These are phyloP conservation scores for Paratilapia polleni DNA, from an alignment of 2,113 vertebrate genomes.

Conservation along the genomic window DNA sequence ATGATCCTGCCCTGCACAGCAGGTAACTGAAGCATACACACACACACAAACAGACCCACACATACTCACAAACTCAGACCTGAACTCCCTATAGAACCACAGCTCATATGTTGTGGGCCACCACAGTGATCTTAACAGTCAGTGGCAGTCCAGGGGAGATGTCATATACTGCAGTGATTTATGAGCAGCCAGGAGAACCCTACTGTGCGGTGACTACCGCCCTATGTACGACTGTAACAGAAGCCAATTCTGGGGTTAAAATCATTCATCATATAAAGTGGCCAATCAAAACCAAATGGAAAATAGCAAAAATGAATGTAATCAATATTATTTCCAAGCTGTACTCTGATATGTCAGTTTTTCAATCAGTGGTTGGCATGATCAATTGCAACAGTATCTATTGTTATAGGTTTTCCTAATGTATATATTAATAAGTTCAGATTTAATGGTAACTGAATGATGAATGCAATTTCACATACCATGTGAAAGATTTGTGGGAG, in stretches of 20 bases:
- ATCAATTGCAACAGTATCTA: not conserved
- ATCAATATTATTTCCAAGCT: not conserved
- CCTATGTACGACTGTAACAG: conserved; percentile 12
- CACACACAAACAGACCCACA: not conserved
- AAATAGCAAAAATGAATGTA: conserved; percentile 1
- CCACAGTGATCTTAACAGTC: conserved; percentile 41
- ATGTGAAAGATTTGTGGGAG: not conserved
- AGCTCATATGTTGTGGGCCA: conserved; percentile 21
- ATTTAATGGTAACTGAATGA: not conserved
- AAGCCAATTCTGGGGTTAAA: conserved; percentile 40
- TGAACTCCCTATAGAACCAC: conserved; percentile 29
- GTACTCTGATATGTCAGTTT: not conserved
- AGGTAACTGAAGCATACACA: conserved; percentile 6
- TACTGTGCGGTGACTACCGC: conserved; percentile 31
- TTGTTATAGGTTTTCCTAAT: not conserved
- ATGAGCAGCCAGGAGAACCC: conserved; percentile 45
- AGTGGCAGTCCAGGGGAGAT: conserved; percentile 39
- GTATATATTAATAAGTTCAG: not conserved
- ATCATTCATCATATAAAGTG: conserved; percentile 49
- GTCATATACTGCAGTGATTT: conserved; percentile 63
- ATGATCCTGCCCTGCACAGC: conserved; percentile 15
- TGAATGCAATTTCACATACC: conserved; percentile 9
- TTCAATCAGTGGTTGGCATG: not conserved
- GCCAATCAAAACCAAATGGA: conserved; percentile 16
- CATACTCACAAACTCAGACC: conserved; percentile 3